phyloP scores from a whole-genome alignment of 2,113 vertebrate genomes.

The Gallinago jamesoni region DNA sequence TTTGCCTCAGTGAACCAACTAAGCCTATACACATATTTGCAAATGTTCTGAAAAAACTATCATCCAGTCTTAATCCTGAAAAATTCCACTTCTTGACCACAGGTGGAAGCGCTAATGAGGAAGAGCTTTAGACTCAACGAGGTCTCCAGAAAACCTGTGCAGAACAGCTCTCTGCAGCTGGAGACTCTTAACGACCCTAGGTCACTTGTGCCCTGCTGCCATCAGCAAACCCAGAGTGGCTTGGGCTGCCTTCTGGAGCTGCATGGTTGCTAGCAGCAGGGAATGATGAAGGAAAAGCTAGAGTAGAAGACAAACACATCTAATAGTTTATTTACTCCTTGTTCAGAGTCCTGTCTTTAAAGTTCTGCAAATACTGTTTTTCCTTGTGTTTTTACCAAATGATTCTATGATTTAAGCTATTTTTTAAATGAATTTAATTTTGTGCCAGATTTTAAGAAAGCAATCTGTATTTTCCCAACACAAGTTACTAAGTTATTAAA shows the following conservation, averaged over 20 bases:
- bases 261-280: no score
- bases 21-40: accelerated
- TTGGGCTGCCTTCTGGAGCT: neutral
- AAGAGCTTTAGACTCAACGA: neutral
- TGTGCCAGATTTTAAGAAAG: neutral
- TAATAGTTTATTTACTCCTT: neutral
- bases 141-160: neutral
- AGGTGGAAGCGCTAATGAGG: neutral
- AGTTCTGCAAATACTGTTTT: neutral
- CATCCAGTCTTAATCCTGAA: neutral
- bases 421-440: neutral
- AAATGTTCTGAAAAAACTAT: neutral
- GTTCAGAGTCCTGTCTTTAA: neutral
- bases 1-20: neutral
- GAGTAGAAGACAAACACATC: accelerated
- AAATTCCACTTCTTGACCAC: neutral
- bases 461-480: neutral
- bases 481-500: neutral
- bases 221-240: neutral
- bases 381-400: neutral
- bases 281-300: neutral
- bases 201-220: neutral
- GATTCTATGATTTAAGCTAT: neutral
- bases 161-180: neutral
- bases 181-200: accelerated